phyloP scores from a whole-genome alignment of 92 coral and sea anemone genomes.

The Phenganax stokvisi region DNA sequence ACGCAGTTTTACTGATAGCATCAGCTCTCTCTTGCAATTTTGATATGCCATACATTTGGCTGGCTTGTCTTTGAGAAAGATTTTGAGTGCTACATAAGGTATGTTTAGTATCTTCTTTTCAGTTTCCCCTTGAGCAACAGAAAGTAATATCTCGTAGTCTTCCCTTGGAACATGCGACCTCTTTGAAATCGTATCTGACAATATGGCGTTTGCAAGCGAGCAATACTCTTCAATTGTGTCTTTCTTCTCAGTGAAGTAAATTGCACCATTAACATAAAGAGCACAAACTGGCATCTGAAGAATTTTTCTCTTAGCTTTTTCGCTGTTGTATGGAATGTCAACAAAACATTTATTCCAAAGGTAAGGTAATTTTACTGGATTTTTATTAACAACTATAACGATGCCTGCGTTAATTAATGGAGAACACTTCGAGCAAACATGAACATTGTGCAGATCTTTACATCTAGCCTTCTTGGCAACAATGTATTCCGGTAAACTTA shows the following conservation, averaged over 20 bases:
- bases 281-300: constrained; percentile 41
- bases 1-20: not conserved
- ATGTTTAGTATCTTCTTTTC: constrained; percentile 41
- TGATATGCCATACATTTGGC: constrained; percentile 43
- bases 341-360: constrained; percentile 48
- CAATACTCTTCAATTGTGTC: not conserved
- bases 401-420: not conserved
- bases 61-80: constrained; percentile 39
- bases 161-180: constrained; percentile 2
- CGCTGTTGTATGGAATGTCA: constrained; percentile 42
- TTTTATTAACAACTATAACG: not conserved
- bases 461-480: constrained; percentile 53
- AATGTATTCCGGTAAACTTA: constrained; percentile 49
- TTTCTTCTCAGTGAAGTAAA: not conserved
- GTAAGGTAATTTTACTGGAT: constrained; percentile 23
- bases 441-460: constrained; percentile 43
- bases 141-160: not conserved
- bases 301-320: constrained; percentile 49
- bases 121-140: constrained; percentile 30
- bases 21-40: constrained; percentile 28
- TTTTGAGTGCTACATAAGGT: constrained; percentile 41
- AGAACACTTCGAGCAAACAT: not conserved
- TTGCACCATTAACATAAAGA: not conserved
- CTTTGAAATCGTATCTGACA: not conserved
- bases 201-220: not conserved